phyloP scores from a whole-genome alignment of 2,888 invertebrate species.

The Octonoba sinensis region DNA sequence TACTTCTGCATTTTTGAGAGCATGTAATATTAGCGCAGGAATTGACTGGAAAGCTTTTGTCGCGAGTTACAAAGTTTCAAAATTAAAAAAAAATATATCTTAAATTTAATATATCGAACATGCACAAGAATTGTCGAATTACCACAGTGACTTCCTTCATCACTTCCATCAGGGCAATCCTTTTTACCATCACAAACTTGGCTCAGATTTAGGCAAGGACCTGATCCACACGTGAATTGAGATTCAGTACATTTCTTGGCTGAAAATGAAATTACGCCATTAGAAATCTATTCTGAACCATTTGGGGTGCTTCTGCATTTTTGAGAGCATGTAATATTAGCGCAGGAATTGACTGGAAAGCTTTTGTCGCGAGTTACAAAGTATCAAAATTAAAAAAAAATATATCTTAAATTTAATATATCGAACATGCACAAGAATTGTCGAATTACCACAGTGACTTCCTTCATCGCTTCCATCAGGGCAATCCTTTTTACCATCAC shows the following conservation, averaged over 20 bases:
- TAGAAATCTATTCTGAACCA: too few species aligned
- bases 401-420: too few species aligned
- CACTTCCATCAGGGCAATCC: conserved; percentile 66
- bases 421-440: too few species aligned
- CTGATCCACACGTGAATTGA: conserved; percentile 55
- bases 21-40: conserved; percentile 53
- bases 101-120: too few species aligned
- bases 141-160: conserved; percentile 65
- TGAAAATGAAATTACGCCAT: neutral
- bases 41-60: conserved; percentile 16
- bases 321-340: conserved; percentile 42
- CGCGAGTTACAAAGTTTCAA: neutral
- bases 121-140: conserved; percentile 9
- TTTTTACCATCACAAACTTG: conserved; percentile 64
- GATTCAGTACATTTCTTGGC: conserved; percentile 23
- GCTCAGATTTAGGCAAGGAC: conserved; percentile 59
- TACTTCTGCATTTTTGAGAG: conserved; percentile 52
- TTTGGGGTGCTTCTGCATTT: conserved; percentile 37
- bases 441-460: conserved; percentile 51
- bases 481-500: conserved; percentile 66
- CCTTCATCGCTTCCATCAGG: conserved; percentile 66
- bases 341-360: conserved; percentile 34
- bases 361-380: too few species aligned
- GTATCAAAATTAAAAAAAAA: too few species aligned
- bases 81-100: neutral